Evolutionary conservation across 2,797 vertebrate species (phyloP), one percentile per base, ranked within the genome.

Genomic region (Meriones psammophilus): DNA sequence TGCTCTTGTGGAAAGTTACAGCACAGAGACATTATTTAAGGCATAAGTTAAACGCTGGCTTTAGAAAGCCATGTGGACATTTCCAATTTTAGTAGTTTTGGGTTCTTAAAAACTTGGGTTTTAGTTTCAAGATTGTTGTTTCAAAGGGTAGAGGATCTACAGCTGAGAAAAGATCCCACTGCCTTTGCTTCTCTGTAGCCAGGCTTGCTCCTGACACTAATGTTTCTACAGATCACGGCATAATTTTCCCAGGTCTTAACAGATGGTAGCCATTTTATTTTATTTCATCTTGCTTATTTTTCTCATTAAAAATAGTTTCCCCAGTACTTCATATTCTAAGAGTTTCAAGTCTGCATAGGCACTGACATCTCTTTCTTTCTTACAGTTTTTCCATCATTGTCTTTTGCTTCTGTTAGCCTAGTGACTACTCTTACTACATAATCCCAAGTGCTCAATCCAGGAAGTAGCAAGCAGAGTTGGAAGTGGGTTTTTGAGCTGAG

Each of bases 101-200:
- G 28, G 22, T 60, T 68, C 60, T 96, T 89, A 79, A 84, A 97
- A 91, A 86, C 36, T 56, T 62, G 81, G 24, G 39, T 92, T 89
- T 91, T n/a, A 54, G 54, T 36, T 80, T 88, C 78, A 94, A 79
- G 74, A 84, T 36, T 24, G 28, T 90, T 92, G n/a, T 39, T 94
- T 87, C 33, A 78, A 74, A 77, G 85, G n/a, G 46, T n/a, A n/a
- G 20, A 93, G 54, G 92, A 24, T 54, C 13, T 89, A 42, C 74
- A 94, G 66, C n/a, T 92, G 26, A 30, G 64, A 39, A 83, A 50
- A 22, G 36, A 84, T 91, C 58, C 69, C 62, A 81, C 85, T 69
- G n/a, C 62, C 10, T 69, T 58, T 12, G 9, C 10, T 13, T 28
- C n/a, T 17, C 50, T 92, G 4, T 15, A 56, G 73, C 28, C 39